Evolutionary conservation across 2,888 invertebrate genomes (phyloP), one percentile per base, ranked within the genome.

Genomic region (Panorpa germanica): DNA sequence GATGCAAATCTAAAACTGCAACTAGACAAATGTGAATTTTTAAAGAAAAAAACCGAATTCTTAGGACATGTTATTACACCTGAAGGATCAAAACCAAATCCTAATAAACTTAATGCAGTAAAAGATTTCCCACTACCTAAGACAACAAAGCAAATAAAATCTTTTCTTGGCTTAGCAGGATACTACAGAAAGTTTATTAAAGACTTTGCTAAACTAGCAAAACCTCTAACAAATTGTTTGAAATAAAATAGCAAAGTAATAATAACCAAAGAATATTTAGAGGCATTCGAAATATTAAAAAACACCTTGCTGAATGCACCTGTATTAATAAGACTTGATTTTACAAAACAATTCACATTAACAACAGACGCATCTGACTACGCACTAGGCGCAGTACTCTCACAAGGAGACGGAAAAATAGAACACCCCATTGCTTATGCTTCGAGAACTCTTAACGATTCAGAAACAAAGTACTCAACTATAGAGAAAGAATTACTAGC

Each of bases 41-140:
- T 38, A 3, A 32, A 34, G n/a, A 35, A 22, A 17, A 36, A 38
- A 33, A 34, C 43, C 1, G 37, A 37, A 19, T 45, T 37, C 26
- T 29, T 46, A 5, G 44, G 44, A 3, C 43, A 41, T 16, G 20
- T 45, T 9, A 37, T 46, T 5, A 37, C 40, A 3, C 27, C 32
- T 7, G 42, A 42, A 1, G 37, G 36, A n/a, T 33, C 38, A 14
- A 37, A 34, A 21, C 41, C 41, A 4, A 35, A 42, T 27, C 40
- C 41, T 3, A 16, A 34, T 10, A 39, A 38, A 26, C 14, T 38
- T 4, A 18, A 27, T 23, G 35, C 35, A 6, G 33, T 39, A 3
- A n/a, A 33, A 27, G 34, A 37, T 5, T 37, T 35, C 3, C 36
- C 36, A 3, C 29, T 38, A 7, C 39, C 37, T 3, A 38, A 35